These are phyloP conservation scores for Xenus cinereus DNA, from an alignment of 2,113 vertebrate species.

Conservation along the genomic window DNA sequence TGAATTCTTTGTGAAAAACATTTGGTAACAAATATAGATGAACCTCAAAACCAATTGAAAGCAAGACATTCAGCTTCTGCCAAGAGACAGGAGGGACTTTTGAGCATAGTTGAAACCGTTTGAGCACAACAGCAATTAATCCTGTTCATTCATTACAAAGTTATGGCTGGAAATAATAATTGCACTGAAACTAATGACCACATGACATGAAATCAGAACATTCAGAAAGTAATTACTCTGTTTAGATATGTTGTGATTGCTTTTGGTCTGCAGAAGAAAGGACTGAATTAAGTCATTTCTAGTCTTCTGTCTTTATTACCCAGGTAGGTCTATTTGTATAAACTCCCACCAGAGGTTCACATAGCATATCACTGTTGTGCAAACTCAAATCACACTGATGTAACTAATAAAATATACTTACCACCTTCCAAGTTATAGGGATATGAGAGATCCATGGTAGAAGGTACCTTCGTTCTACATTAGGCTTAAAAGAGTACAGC, in stretches of 20 bases:
- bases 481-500: background rate
- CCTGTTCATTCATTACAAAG: background rate
- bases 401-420: background rate
- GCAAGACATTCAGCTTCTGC: background rate
- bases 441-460: background rate
- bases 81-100: background rate
- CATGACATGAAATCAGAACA: background rate
- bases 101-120: background rate
- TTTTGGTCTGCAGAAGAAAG: background rate
- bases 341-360: background rate
- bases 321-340: background rate
- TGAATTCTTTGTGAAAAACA: background rate
- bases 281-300: background rate
- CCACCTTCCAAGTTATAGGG: background rate
- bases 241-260: background rate
- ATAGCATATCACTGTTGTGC: background rate
- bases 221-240: background rate
- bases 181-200: background rate
- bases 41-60: background rate
- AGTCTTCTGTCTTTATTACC: background rate
- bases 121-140: background rate
- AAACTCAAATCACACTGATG: background rate
- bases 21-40: background rate
- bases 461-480: rapidly evolving
- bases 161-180: background rate